Conservation (phyloP, 2,888 invertebrate species). For the Campaea margaritaria region DNA sequence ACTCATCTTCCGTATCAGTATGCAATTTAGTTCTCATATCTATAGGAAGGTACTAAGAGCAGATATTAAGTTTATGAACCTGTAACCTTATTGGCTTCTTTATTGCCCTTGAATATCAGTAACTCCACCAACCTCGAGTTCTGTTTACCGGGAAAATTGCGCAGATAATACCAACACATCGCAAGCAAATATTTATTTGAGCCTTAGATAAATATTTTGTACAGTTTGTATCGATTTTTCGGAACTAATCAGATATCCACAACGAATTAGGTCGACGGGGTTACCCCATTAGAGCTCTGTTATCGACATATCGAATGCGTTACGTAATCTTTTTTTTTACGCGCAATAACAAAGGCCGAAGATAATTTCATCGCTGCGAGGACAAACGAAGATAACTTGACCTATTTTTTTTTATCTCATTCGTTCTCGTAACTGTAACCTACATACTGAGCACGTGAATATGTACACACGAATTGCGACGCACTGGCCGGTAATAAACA, state of each 20-base stretch:
- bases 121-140: constrained; percentile 6
- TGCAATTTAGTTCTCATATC: too few species aligned
- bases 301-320: constrained; percentile 52
- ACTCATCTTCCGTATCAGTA: too few species aligned
- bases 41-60: too few species aligned
- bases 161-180: constrained; percentile 18
- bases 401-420: constrained; percentile 83
- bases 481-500: constrained; percentile 55
- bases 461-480: constrained; percentile 58
- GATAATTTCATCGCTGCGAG: constrained; percentile 82
- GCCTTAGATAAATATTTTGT: constrained; percentile 15
- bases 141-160: constrained; percentile 26
- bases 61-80: constrained; percentile 1
- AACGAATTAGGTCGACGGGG: constrained; percentile 25
- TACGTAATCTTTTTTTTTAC: constrained; percentile 66
- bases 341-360: constrained; percentile 69
- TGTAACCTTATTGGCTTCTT: constrained; percentile 17
- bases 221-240: not conserved
- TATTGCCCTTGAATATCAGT: constrained; percentile 10
- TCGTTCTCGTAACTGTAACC: constrained; percentile 78
- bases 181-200: constrained; percentile 30
- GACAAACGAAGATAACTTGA: constrained; percentile 84
- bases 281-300: constrained; percentile 39
- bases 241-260: constrained; percentile 1
- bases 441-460: constrained; percentile 71